phyloP scores from a whole-genome alignment of 1,140 invertebrate species.

The Lethrus apterus region DNA sequence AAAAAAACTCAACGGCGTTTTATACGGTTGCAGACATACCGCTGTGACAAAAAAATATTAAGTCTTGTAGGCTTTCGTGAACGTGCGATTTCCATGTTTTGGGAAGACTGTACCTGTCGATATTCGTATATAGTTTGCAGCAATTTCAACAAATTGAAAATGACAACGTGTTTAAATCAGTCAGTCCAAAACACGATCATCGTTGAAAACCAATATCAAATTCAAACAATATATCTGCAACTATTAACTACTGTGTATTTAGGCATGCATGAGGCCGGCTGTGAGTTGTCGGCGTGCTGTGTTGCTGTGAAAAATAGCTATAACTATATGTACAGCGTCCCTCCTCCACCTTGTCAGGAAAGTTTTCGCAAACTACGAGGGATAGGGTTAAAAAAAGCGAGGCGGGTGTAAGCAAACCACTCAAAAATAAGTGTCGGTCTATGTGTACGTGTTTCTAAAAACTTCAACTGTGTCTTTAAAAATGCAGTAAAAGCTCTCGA shows the following conservation, averaged over 20 bases:
- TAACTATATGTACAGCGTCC: constrained; percentile 35
- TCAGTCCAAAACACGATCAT: background rate
- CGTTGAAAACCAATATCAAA: background rate
- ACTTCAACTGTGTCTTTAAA: too few relatives aligned
- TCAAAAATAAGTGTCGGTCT: constrained; percentile 6
- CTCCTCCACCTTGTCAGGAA: constrained; percentile 42
- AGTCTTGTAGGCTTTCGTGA: background rate
- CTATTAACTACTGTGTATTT: background rate
- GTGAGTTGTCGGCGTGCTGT: constrained; percentile 6
- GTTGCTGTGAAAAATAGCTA: constrained; percentile 6
- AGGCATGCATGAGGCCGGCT: background rate
- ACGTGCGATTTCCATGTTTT: background rate
- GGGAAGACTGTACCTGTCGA: background rate
- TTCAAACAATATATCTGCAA: background rate
- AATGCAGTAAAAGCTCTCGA: too few relatives aligned
- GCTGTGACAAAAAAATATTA: background rate
- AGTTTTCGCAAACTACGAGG: constrained; percentile 32
- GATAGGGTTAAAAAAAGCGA: constrained; percentile 11
- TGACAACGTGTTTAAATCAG: constrained; percentile 1
- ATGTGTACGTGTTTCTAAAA: constrained; percentile 13
- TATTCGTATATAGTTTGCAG: background rate
- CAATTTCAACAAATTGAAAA: background rate
- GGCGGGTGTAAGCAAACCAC: background rate
- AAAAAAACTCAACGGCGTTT: constrained; percentile 9
- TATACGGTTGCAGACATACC: background rate